Percentiles rank a stretch among this genome's conserved stretches.
phyloP scores from a whole-genome alignment of 30 jellyfish, hydroid and myxozoan species.

The Chrysaora quinquecirrha region DNA sequence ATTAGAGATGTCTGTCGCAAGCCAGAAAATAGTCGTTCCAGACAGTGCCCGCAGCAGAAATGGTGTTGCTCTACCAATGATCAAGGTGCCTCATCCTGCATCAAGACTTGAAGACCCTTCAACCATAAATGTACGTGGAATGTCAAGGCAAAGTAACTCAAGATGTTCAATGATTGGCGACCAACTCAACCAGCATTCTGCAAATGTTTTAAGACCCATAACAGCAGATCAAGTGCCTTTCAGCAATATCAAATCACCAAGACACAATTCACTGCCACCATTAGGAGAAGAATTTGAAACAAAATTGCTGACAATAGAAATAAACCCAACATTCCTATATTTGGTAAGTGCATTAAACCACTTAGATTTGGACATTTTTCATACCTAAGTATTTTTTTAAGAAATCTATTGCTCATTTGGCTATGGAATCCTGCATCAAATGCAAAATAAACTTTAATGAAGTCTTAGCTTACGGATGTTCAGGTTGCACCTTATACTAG shows the following conservation, averaged over 20 bases:
- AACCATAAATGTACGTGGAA: constrained; percentile 74
- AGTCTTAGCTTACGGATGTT: background rate
- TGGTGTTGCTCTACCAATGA: constrained; percentile 79
- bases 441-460: too few relatives aligned
- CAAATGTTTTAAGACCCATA: constrained; percentile 59
- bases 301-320: constrained; percentile 45
- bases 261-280: constrained; percentile 46
- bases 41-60: constrained; percentile 44
- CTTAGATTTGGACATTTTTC: background rate
- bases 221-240: constrained; percentile 78
- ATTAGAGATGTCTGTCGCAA: constrained; percentile 37
- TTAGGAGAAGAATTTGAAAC: constrained; percentile 36
- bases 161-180: constrained; percentile 21
- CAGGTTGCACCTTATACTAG: background rate
- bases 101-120: constrained; percentile 80
- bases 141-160: constrained; percentile 57
- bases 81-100: constrained; percentile 81
- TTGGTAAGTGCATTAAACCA: constrained; percentile 39
- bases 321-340: constrained; percentile 54
- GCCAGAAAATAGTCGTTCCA: constrained; percentile 25
- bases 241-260: constrained; percentile 36
- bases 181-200: constrained; percentile 28
- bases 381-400: background rate
- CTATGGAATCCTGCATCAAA: too few relatives aligned
- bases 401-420: too few relatives aligned